phyloP scores from a whole-genome alignment of 2,113 vertebrate genomes.

The Motacilla alba region DNA sequence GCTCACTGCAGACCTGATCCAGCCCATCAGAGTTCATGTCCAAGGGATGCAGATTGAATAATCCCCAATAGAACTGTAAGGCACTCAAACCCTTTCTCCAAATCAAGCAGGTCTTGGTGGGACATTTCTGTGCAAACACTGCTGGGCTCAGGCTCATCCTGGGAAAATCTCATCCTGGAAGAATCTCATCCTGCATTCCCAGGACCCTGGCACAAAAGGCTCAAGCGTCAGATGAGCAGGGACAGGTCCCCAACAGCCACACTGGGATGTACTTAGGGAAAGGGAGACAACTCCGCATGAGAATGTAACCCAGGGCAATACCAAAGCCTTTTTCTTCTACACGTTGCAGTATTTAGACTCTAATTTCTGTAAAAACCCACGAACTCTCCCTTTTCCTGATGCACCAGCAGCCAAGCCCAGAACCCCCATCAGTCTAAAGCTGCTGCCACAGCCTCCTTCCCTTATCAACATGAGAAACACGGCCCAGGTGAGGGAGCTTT shows the following conservation, averaged over 20 bases:
- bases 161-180: neutral
- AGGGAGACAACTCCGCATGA: neutral
- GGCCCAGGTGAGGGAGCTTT: neutral
- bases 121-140: neutral
- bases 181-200: neutral
- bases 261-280: neutral
- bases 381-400: neutral
- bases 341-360: fast-evolving
- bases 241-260: neutral
- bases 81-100: neutral
- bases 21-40: neutral
- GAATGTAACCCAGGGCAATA: neutral
- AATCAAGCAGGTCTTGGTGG: neutral
- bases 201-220: neutral
- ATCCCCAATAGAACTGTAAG: fast-evolving
- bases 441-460: neutral
- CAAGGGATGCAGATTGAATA: neutral
- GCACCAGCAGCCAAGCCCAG: neutral
- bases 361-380: neutral
- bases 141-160: neutral
- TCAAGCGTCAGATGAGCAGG: fast-evolving
- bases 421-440: neutral
- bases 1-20: neutral
- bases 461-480: neutral
- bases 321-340: neutral